Conservation (phyloP, 2,888 invertebrate genomes). For the Pollenia griseotomentosa region DNA sequence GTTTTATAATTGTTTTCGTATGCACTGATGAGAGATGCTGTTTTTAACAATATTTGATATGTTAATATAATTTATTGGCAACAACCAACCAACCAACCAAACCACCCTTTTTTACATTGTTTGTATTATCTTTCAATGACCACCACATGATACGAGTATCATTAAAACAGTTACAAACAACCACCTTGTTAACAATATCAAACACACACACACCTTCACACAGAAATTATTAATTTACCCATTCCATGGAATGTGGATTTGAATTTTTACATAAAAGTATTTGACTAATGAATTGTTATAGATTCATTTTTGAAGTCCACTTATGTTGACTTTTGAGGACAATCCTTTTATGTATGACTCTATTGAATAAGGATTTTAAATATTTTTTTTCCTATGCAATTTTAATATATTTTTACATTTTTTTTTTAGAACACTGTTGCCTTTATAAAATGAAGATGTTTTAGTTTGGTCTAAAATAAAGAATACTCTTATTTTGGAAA, state of each 20-base stretch:
- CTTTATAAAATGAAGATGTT: not conserved
- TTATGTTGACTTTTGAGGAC: slow-evolving; percentile 72
- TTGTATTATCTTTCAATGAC: slow-evolving; percentile 67
- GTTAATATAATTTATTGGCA: slow-evolving; percentile 72
- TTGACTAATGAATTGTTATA: slow-evolving; percentile 71
- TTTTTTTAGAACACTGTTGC: slow-evolving; percentile 35
- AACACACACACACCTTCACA: not conserved
- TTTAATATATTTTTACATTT: not conserved
- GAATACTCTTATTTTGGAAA: too few relatives aligned
- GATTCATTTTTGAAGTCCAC: slow-evolving; percentile 69
- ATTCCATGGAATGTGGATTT: not conserved
- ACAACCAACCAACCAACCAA: slow-evolving; percentile 15
- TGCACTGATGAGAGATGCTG: slow-evolving; percentile 66
- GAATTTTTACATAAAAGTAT: slow-evolving; percentile 36
- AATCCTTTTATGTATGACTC: slow-evolving; percentile 69
- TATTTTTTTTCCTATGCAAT: slow-evolving; percentile 15
- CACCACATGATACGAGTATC: slow-evolving; percentile 69
- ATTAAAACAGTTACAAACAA: slow-evolving; percentile 61
- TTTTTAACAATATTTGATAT: slow-evolving; percentile 71
- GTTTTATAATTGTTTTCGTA: slow-evolving; percentile 67
- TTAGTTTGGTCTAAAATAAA: not conserved
- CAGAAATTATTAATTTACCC: slow-evolving; percentile 18
- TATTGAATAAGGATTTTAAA: slow-evolving; percentile 57
- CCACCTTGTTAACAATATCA: slow-evolving; percentile 38
- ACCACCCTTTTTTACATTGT: slow-evolving; percentile 57